Conservation (phyloP, 2,797 vertebrate species). For the Lacerta viridis region DNA sequence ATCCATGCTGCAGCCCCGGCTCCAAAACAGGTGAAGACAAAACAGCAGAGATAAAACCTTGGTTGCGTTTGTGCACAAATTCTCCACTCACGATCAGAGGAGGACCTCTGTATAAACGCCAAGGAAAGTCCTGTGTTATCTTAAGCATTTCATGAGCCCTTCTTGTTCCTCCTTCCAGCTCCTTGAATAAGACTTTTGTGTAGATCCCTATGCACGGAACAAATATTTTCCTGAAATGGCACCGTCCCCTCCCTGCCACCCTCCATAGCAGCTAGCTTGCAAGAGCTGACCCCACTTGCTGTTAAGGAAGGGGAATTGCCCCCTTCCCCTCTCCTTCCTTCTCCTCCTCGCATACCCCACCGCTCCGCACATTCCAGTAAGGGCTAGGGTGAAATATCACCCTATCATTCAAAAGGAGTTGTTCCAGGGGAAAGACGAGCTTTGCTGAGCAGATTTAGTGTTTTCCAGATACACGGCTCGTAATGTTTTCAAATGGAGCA, state of each 20-base stretch:
- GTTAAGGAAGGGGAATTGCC: conserved; percentile 51
- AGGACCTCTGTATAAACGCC: conserved; percentile 64
- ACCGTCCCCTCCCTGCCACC: conserved; percentile 48
- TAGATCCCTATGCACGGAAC: conserved; percentile 73
- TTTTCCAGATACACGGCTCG: conserved; percentile 74
- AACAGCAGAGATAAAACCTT: conserved; percentile 35
- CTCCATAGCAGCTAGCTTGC: conserved; percentile 56
- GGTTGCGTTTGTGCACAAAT: conserved; percentile 66
- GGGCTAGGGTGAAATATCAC: conserved; percentile 49
- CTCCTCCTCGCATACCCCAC: background rate
- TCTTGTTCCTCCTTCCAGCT: conserved; percentile 46
- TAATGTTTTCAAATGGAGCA: conserved; percentile 73
- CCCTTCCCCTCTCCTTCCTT: background rate
- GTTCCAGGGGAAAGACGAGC: conserved; percentile 68
- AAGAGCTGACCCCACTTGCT: conserved; percentile 57
- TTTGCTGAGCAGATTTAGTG: conserved; percentile 67
- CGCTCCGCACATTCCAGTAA: background rate
- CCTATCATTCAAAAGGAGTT: conserved; percentile 67
- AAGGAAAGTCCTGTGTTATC: conserved; percentile 66
- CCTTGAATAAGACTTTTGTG: conserved; percentile 72
- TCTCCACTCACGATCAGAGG: conserved; percentile 66
- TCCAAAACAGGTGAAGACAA: conserved; percentile 73
- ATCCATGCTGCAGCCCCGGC: conserved; percentile 43
- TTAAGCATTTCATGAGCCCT: conserved; percentile 58
- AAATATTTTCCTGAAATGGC: conserved; percentile 73